phyloP scores from a whole-genome alignment of 2,113 vertebrate species.

The Orcinus orca region DNA sequence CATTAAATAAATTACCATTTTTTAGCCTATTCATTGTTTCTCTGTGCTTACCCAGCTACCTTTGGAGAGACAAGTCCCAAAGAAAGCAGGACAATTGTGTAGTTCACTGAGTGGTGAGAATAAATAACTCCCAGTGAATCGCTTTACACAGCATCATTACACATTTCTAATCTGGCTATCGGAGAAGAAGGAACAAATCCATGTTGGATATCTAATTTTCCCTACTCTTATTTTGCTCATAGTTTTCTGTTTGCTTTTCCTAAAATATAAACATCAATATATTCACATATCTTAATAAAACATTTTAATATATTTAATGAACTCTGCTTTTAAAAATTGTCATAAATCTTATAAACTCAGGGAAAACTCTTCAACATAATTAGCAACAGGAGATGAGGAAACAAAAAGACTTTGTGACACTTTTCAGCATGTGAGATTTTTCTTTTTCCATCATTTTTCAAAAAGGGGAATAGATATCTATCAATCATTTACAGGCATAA shows the following conservation, averaged over 20 bases:
- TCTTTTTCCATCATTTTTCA: not conserved
- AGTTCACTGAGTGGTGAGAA: not conserved
- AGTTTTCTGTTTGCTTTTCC: not conserved
- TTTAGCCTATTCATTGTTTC: slow-evolving; percentile 1
- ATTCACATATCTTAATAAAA: not conserved
- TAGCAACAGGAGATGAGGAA: not conserved
- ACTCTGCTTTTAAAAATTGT: not conserved
- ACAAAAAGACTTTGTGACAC: not conserved
- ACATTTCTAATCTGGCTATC: not conserved
- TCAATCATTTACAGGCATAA: not conserved
- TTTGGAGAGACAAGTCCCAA: slow-evolving; percentile 23
- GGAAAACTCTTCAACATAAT: not conserved
- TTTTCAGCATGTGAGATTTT: not conserved
- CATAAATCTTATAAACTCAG: not conserved
- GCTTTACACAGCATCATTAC: not conserved
- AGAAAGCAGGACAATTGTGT: not conserved
- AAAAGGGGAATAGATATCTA: not conserved
- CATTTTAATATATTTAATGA: not conserved
- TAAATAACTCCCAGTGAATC: slow-evolving; percentile 1
- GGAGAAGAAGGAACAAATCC: not conserved
- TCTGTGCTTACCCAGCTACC: slow-evolving; percentile 44
- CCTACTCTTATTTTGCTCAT: not conserved
- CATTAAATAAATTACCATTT: slow-evolving; percentile 42
- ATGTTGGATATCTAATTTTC: not conserved
- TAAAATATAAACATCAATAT: not conserved